Conservation (phyloP, 2,113 vertebrate genomes). For the Ictalurus punctatus region DNA sequence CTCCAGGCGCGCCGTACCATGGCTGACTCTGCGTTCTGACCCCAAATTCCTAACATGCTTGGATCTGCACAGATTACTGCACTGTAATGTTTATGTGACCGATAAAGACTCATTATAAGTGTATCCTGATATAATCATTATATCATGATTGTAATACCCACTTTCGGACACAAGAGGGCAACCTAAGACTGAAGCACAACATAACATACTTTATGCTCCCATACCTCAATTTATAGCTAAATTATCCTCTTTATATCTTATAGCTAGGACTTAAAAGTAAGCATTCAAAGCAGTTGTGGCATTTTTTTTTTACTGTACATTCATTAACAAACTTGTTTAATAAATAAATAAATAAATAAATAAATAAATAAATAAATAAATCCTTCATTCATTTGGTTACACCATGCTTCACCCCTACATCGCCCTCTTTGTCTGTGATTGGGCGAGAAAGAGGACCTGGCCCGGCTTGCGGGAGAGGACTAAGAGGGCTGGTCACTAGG, state of each 20-base stretch:
- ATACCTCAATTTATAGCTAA: not conserved
- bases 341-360: not conserved
- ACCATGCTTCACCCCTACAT: constrained; percentile 63
- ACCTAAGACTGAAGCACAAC: constrained; percentile 35
- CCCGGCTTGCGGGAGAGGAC: constrained; percentile 52
- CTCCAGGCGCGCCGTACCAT: no score
- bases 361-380: not conserved
- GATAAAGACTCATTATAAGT: no score
- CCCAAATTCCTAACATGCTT: no score
- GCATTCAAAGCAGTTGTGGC: constrained; percentile 1
- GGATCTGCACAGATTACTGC: no score
- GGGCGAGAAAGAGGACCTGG: constrained; percentile 53
- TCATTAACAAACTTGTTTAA: not conserved
- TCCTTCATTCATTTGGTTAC: constrained; percentile 45
- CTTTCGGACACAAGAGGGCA: constrained; percentile 62
- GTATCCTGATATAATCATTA: no score
- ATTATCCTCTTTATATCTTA: not conserved
- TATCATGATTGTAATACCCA: not conserved
- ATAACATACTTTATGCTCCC: not conserved
- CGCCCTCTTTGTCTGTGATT: constrained; percentile 43
- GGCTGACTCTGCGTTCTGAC: no score
- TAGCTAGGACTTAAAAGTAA: constrained; percentile 43
- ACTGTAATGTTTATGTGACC: no score
- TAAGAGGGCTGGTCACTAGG: constrained; percentile 62
- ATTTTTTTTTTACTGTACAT: not conserved